These are phyloP conservation scores for Batillaria attramentaria DNA, from an alignment of 1,140 invertebrate genomes.

Conservation along the genomic window DNA sequence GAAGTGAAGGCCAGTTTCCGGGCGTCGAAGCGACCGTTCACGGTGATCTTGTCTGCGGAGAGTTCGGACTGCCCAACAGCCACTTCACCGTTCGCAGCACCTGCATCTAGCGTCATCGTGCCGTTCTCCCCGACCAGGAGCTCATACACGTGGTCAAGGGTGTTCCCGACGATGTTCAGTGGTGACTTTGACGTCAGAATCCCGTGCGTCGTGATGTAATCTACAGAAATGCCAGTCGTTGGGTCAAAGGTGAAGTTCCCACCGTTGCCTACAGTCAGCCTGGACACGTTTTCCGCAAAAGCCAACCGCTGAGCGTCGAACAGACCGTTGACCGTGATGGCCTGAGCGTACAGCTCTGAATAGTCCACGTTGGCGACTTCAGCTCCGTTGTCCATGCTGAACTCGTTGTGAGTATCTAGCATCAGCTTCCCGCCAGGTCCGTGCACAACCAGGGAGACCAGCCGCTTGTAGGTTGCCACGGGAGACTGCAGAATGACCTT, in stretches of 20 bases:
- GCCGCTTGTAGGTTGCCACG: slow-evolving; percentile 35
- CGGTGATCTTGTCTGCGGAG: slow-evolving; percentile 40
- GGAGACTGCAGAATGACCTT: slow-evolving; percentile 47
- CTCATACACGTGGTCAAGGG: slow-evolving; percentile 30
- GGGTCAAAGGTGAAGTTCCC: slow-evolving; percentile 29
- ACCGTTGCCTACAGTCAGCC: slow-evolving; percentile 20
- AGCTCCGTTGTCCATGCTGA: slow-evolving; percentile 21
- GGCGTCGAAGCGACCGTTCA: slow-evolving; percentile 47
- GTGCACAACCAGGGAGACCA: slow-evolving; percentile 42
- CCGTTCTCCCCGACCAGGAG: slow-evolving; percentile 40
- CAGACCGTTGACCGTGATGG: slow-evolving; percentile 42
- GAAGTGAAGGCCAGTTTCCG: slow-evolving; percentile 22
- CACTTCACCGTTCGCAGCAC: slow-evolving; percentile 30
- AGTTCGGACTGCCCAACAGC: slow-evolving; percentile 46
- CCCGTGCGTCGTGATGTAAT: slow-evolving; percentile 47
- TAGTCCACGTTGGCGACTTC: slow-evolving; percentile 26
- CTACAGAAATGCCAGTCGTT: slow-evolving; percentile 33
- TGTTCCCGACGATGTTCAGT: slow-evolving; percentile 41
- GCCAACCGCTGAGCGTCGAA: slow-evolving; percentile 36
- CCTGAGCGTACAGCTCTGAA: slow-evolving; percentile 41
- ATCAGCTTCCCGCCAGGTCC: slow-evolving; percentile 38
- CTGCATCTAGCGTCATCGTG: slow-evolving; percentile 45
- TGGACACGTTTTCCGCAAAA: slow-evolving; percentile 3
- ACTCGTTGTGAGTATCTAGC: slow-evolving; percentile 37
- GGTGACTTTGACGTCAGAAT: slow-evolving; percentile 42